Evolutionary conservation across 1,140 invertebrate genomes (phyloP).

Genomic region (Pseudomyrmex dendroicus): DNA sequence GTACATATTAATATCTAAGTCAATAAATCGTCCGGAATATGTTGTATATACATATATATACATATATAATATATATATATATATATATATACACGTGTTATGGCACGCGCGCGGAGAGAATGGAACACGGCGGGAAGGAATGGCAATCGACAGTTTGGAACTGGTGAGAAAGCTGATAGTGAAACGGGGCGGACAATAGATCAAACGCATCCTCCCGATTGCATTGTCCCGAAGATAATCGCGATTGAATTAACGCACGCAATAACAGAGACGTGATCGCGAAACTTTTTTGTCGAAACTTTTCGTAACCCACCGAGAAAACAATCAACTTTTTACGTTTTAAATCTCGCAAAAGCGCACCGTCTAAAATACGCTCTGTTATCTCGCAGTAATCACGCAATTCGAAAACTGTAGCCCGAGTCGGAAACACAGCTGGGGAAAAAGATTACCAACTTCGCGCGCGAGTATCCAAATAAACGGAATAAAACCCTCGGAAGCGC

Average conservation of each 20-base stretch:
- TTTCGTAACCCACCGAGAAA: too few species aligned
- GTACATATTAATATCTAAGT: conserved; percentile 49
- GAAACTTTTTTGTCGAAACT: too few species aligned
- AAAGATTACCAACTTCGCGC: conserved; percentile 29
- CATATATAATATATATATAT: too few species aligned
- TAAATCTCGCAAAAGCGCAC: background rate
- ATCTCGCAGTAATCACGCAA: conserved; percentile 31
- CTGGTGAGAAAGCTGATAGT: conserved; percentile 65
- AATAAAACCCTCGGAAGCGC: conserved; percentile 1
- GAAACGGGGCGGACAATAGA: conserved; percentile 62
- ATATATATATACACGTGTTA: conserved; percentile 14
- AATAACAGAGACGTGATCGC: too few species aligned
- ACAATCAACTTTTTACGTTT: background rate
- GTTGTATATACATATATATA: conserved; percentile 9
- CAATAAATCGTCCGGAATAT: conserved; percentile 43
- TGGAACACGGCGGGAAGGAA: conserved; percentile 3
- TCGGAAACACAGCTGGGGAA: conserved; percentile 41
- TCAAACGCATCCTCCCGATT: conserved; percentile 57
- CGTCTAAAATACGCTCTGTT: conserved; percentile 24
- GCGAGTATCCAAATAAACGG: conserved; percentile 37
- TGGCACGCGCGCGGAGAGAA: conserved; percentile 7
- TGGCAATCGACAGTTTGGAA: conserved; percentile 70
- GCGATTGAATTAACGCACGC: too few species aligned
- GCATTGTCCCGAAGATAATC: background rate
- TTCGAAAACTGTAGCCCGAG: conserved; percentile 25